A percentile compares a stretch with the other conserved stretches of the same genome.
These are phyloP conservation scores for Diachasmimorpha longicaudata DNA, from an alignment of 1,140 invertebrate species.

Conservation along the genomic window DNA sequence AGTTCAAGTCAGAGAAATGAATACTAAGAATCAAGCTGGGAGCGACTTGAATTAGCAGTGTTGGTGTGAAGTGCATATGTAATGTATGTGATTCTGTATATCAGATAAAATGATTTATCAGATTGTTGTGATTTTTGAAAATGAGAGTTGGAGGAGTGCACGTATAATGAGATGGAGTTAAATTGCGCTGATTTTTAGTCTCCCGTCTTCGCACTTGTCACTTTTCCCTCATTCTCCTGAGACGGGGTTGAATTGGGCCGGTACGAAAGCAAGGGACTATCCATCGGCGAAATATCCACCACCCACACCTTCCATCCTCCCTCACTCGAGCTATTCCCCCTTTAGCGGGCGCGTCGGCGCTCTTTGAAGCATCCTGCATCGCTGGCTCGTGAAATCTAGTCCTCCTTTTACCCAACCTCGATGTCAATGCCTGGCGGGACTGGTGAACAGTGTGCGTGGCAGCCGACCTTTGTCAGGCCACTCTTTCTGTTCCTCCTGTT, in stretches of 20 bases:
- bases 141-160: not conserved
- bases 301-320: conserved; percentile 30
- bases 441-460: conserved; percentile 32
- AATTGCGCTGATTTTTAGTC: conserved; percentile 17
- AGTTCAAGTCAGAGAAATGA: too few species aligned
- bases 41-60: too few species aligned
- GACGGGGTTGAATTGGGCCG: not conserved
- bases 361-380: conserved; percentile 59
- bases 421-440: conserved; percentile 56
- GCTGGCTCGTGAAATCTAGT: conserved; percentile 64
- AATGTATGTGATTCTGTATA: not conserved
- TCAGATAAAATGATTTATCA: not conserved
- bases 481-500: conserved; percentile 35
- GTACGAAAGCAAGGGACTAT: not conserved
- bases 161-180: not conserved
- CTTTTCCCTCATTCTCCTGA: not conserved
- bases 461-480: conserved; percentile 56
- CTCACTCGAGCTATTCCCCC: conserved; percentile 40
- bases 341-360: conserved; percentile 57
- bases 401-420: conserved; percentile 52
- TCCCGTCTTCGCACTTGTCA: not conserved
- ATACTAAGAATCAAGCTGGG: too few species aligned
- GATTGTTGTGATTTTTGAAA: not conserved
- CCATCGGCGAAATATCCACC: not conserved
- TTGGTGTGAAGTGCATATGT: not conserved